phyloP scores from a whole-genome alignment of 2,113 vertebrate genomes.

The Etheostoma cragini region DNA sequence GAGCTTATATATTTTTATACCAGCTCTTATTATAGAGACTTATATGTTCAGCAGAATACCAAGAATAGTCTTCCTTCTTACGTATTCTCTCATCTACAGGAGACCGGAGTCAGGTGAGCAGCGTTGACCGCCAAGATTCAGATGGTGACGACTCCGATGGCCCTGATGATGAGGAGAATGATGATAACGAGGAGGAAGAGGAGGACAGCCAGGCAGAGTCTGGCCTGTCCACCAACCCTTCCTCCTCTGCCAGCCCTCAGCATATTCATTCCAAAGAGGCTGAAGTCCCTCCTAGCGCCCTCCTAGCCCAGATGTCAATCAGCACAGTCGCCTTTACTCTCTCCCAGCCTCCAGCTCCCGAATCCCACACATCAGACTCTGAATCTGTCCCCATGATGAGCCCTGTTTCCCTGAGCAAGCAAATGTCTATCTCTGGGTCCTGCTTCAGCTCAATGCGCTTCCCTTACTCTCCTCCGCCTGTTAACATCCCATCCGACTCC shows the following conservation, averaged over 20 bases:
- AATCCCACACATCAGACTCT: conserved; percentile 47
- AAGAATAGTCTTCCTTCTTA: conserved; percentile 15
- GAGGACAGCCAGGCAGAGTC: conserved; percentile 98
- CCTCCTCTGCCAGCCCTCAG: conserved; percentile 94
- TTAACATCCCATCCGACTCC: conserved; percentile 58
- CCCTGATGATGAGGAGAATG: conserved; percentile 92
- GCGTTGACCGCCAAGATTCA: conserved; percentile 88
- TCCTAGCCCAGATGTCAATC: conserved; percentile 95
- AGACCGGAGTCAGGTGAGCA: conserved; percentile 88
- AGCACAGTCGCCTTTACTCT: conserved; percentile 67
- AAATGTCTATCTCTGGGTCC: conserved; percentile 84
- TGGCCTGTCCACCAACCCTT: conserved; percentile 93
- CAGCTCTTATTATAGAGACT: conserved; percentile 38
- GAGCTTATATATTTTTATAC: background rate
- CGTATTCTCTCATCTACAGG: conserved; percentile 75
- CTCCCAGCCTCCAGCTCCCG: conserved; percentile 43
- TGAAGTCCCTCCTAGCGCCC: conserved; percentile 88
- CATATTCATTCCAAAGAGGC: conserved; percentile 87
- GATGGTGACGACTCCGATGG: conserved; percentile 95
- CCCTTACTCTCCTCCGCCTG: conserved; percentile 63
- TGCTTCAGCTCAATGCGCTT: conserved; percentile 58
- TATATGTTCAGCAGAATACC: conserved; percentile 4
- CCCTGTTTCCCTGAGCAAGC: conserved; percentile 83
- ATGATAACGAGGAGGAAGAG: conserved; percentile 95
- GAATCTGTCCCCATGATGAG: conserved; percentile 55